A percentile compares a stretch with the other conserved stretches of the same genome.
Conservation (phyloP, 1,140 invertebrate species). For the Dendroctonus valens region DNA sequence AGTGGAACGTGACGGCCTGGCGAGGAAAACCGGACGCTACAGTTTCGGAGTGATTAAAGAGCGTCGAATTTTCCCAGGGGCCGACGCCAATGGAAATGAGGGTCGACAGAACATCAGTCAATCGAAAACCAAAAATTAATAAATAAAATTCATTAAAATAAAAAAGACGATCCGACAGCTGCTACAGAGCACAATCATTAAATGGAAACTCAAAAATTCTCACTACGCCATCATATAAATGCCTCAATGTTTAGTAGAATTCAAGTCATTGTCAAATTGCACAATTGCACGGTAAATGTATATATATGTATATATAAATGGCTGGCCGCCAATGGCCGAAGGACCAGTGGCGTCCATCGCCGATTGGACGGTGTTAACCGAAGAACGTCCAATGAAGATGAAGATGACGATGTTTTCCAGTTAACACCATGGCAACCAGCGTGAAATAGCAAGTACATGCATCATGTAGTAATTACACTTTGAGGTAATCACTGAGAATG, state of each 20-base stretch:
- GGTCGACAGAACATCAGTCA: conserved; percentile 42
- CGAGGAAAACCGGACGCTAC: conserved; percentile 26
- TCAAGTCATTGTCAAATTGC: conserved; percentile 46
- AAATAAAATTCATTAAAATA: not conserved
- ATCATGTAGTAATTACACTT: conserved; percentile 45
- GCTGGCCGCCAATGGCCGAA: not conserved
- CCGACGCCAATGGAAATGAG: conserved; percentile 44
- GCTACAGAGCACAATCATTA: conserved; percentile 47
- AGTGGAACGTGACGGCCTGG: conserved; percentile 24
- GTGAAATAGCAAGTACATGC: conserved; percentile 40
- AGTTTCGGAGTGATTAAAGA: conserved; percentile 2
- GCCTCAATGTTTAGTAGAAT: conserved; percentile 41
- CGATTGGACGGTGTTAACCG: not conserved
- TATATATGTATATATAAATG: conserved; percentile 28
- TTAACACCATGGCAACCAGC: not conserved
- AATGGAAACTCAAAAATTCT: conserved; percentile 40
- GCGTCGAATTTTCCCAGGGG: not conserved
- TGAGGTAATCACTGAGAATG: conserved; percentile 23
- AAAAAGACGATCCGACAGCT: conserved; percentile 43
- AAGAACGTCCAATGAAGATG: too few species aligned
- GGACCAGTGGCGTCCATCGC: not conserved
- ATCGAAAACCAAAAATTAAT: conserved; percentile 30
- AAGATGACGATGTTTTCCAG: too few species aligned
- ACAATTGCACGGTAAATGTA: conserved; percentile 39
- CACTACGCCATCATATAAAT: conserved; percentile 46